Base-by-base conservation (phyloP, 2,797 vertebrate species). In the Harpagifer antarcticus region DNA sequence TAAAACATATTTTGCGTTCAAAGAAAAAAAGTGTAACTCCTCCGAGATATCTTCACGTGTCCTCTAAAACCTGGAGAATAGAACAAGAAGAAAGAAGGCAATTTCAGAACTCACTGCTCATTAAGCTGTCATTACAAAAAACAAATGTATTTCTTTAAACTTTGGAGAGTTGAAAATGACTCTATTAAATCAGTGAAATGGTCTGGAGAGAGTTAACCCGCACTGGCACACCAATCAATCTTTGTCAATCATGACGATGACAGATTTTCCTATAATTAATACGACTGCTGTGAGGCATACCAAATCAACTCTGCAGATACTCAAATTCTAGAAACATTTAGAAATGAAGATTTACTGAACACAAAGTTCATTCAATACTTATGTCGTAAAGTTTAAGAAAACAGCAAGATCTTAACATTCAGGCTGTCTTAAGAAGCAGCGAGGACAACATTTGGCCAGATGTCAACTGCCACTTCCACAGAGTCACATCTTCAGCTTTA, bases 1-100 rank as follows among this genome's bases (percentile, higher is more conserved):
- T 85, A 60, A 88, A 89, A 90, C 87, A 86, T 88, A 90, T 91
- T 93, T 95, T 92, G 90, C 93, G 93, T 90, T 92, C 91, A 94
- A 94, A 92, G 90, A 92, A 93, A 91, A 89, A 92, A 95, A 94
- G 90, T 90, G 85, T 43, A 93, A 92, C 91, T 94, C 93, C 92
- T 94, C 90, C 87, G 53, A 90, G 91, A 94, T 91, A 89, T 94
- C 92, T 89, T 92, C 86, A 89, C 49, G 87, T 91, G 92, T 95
- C 93, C 90, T 95, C 90, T 92, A 92, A 93, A 94, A 93, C 93
- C 94, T 95, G 87, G 27, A 71, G 84, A 74, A 78, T 15, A 86
- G 60, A 45, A 67, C 19, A 9, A 19, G 53, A 48, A 54, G 76
- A 57, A 52, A 54, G 76, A 61, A 74, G 76, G 72, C 74, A 55